Base-by-base conservation (phyloP, 2,797 vertebrate species). In the Halcyon leucocephala region DNA sequence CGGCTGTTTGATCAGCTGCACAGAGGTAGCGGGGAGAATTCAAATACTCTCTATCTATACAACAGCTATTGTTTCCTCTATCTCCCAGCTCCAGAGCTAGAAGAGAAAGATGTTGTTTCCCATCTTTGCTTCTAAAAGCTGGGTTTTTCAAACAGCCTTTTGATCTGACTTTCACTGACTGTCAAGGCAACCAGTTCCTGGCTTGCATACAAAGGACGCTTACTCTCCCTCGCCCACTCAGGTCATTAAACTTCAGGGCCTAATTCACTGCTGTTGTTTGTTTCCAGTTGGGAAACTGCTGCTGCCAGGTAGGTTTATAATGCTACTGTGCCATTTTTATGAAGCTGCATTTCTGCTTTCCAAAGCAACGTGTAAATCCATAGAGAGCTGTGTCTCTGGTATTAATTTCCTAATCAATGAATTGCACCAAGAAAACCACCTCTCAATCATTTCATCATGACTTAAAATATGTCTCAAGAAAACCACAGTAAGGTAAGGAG, bases 1-100 rank as follows among this genome's bases (percentile, higher is more conserved):
- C 0, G 0, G 9, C 71, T 97, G 90, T 96, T 96, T 97, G 95
- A 93, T 95, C 96, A 97, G 97, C 92, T 97, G 95, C 70, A 67
- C 52, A 66, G 82, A 89, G 77, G 83, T 64, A 83, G 72, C 29
- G 48, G 70, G 9, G 62, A 89, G 62, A 90, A 92, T 92, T 95
- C 69, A 87, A 91, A 96, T 77, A 14, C 49, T 67, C 33, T 44
- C 60, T 55, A 2, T 39, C 60, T 62, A 57, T 94, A 71, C 28
- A 83, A 48, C 14, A 80, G 37, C 51, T 71, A 80, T 69, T 82
- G 71, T 86, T 89, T 84, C 78, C 64, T 86, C 74, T 90, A 95
- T 95, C 93, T 94, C 73, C 19, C 35, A 74, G 0, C 37, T 65
- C 90, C 91, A 86, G 91, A 95, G 58, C 42, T 82, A 70, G 73